Conservation (phyloP, 2,113 vertebrate genomes). For the Lepus timidus region DNA sequence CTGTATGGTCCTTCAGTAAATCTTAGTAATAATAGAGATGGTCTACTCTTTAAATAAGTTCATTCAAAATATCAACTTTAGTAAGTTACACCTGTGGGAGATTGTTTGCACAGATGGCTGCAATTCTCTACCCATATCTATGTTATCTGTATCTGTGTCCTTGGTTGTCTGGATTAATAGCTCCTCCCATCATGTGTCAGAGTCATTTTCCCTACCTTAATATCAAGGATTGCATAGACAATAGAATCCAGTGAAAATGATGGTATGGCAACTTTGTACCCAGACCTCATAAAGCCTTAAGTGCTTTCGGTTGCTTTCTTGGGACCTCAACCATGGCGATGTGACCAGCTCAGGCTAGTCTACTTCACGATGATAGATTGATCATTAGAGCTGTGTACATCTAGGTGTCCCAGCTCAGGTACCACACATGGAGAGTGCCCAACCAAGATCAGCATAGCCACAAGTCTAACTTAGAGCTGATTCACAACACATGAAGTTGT, state of each 20-base stretch:
- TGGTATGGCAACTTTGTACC: neutral
- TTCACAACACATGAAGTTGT: neutral
- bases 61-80: neutral
- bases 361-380: neutral
- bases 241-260: neutral
- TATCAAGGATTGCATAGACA: neutral
- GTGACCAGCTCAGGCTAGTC: neutral
- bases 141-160: neutral
- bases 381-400: neutral
- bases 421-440: neutral
- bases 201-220: neutral
- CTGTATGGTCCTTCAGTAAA: neutral
- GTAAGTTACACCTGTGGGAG: neutral
- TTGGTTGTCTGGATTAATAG: neutral
- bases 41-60: neutral
- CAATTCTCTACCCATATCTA: neutral
- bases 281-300: neutral
- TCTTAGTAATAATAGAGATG: neutral
- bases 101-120: neutral
- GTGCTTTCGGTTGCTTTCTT: neutral
- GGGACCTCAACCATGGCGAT: neutral
- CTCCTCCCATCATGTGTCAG: neutral
- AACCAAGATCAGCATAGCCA: neutral
- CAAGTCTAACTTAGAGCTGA: neutral
- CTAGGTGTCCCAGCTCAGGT: neutral